Evolutionary conservation across 2,113 vertebrate genomes (phyloP), one percentile per base, ranked within the genome.

Genomic region (Octodon degus): DNA sequence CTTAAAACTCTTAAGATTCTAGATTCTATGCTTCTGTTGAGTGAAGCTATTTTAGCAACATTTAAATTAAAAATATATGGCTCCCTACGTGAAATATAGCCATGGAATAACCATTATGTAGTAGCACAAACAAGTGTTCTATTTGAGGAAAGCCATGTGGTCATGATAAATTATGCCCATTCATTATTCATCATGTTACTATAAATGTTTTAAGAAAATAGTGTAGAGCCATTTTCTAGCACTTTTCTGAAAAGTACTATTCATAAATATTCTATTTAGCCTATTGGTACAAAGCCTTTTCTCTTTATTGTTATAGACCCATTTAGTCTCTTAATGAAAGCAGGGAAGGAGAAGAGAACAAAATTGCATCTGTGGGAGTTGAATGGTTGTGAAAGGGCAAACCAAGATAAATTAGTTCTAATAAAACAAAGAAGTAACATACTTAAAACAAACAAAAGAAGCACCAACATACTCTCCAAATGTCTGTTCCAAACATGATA

Each of bases 101-200:
- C 63, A 94, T 63, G 80, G 95, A 24, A 47, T 83, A 88, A 86
- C 86, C 86, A 34, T 19, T 91, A 67, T 13, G 55, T 86, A 43
- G 83, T 40, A 93, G 14, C 67, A 93, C 63, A 96, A 93, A 96
- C 84, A 96, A 94, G 58, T 68, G 67, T 60, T 82, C 94, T 89
- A 79, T 93, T 81, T 89, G 84, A 97, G 63, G 82, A 53, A 95
- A n/a, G 74, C 77, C 77, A 83, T 76, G 63, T 76, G 89, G 80
- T 17, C 68, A 80, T 90, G 68, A 72, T 88, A 88, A 97, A 91
- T 96, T 89, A 97, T 89, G 79, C 50, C 89, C 90, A 96, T 95
- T 89, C 89, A 95, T 97, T 97, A 96, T 96, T 97, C 92, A 97
- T 82, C 86, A 86, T 79, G 91, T 95, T 94, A 95, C 93, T 94